Evolutionary conservation across 2,113 vertebrate species (phyloP).

Genomic region (Ellobius talpinus): DNA sequence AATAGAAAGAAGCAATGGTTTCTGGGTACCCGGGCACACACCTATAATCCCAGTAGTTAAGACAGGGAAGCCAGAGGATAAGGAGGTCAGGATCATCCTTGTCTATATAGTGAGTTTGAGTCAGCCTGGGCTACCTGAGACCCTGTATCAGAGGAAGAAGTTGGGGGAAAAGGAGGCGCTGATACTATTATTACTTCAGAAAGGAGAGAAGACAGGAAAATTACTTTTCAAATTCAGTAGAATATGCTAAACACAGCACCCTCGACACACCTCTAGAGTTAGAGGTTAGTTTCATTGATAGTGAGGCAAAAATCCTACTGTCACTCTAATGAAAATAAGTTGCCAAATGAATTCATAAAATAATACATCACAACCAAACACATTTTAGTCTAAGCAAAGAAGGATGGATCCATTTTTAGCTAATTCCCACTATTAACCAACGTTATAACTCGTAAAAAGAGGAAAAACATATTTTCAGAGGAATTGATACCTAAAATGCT

Average conservation of each 20-base stretch:
- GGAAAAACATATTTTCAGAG: neutral
- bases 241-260: neutral
- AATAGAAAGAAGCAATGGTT: neutral
- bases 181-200: neutral
- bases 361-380: neutral
- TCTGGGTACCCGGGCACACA: neutral
- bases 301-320: neutral
- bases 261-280: neutral
- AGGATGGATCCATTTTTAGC: too few relatives aligned
- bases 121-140: neutral
- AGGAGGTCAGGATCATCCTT: neutral
- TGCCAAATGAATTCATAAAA: neutral
- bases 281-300: neutral
- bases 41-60: neutral
- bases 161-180: neutral
- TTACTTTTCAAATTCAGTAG: neutral
- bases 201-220: neutral
- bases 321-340: neutral
- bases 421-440: neutral
- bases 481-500: neutral
- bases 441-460: neutral
- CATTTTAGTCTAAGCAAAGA: too few relatives aligned
- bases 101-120: neutral
- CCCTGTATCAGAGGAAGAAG: neutral
- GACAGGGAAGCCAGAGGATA: neutral